Base-by-base conservation (phyloP, 2,888 invertebrate genomes). In the Aleiodes leptofemur region DNA sequence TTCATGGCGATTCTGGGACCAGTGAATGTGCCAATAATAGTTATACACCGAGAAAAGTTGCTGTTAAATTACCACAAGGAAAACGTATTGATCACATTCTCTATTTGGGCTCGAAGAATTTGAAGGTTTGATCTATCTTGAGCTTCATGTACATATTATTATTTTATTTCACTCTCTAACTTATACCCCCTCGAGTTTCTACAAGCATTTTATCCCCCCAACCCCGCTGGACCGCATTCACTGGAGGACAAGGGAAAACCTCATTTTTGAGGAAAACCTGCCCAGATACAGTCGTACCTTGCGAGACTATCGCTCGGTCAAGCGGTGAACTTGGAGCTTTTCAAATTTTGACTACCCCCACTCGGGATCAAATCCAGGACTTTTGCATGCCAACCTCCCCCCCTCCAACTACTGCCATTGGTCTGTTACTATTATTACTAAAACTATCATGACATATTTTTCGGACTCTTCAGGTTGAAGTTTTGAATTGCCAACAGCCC, bases 31-130 rank as follows among this genome's bases (percentile, higher is more conserved):
- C 93, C 6, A 93, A 93, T 79, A 99, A 99, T 89, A 95, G 95
- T 81, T 99, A 97, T 87, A 94, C 96, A 0, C 90, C 92, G 72
- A 87, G 90, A 0, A 90, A 90, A 64, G 83, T 91, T 70, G 90
- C 92, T 1, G 90, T 91, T 74, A 87, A 88, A 11, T 90, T 90
- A 71, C 94, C 95, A 0, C 90, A 93, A 56, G 98, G 98, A 16
- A 95, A 96, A 88, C 93, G 98, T 77, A 97, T 99, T 82, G 99
- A 99, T 91, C 97, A 98, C 88, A 95, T 99, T 81, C 90, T 98
- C 82, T 96, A 94, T 87, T 91, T 90, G 78, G 88, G 91, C 53
- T 89, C 88, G 29, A 83, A 86, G 16, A 80, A 85, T 51, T 81
- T 82, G 61, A 84, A 85, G 80, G 89, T 89, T 72, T 73, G 69